phyloP scores from a whole-genome alignment of 2,888 invertebrate genomes.

The Drosophila siamana region DNA sequence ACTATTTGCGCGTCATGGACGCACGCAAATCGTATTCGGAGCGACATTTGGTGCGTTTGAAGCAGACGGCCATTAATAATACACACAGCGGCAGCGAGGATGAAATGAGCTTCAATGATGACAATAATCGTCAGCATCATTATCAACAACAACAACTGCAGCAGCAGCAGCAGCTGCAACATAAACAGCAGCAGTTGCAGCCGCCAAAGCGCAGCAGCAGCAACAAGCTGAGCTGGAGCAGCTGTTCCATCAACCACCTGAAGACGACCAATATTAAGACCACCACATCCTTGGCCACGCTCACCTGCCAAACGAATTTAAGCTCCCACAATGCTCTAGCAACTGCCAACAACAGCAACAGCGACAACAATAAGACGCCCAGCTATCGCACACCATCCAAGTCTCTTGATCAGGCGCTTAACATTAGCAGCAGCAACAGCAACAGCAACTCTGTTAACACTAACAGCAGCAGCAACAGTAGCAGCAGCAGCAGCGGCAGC shows the following conservation, averaged over 20 bases:
- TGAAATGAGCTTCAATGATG: slow-evolving; percentile 83
- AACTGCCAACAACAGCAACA: slow-evolving; percentile 36
- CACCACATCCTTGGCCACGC: slow-evolving; percentile 84
- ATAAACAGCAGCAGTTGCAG: slow-evolving; percentile 41
- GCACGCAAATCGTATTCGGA: slow-evolving; percentile 84
- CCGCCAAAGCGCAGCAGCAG: slow-evolving; percentile 30
- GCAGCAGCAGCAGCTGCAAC: slow-evolving; percentile 30
- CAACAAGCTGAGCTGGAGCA: slow-evolving; percentile 80
- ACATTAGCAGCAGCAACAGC: slow-evolving; percentile 61
- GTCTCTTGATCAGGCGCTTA: slow-evolving; percentile 79
- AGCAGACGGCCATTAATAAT: slow-evolving; percentile 84
- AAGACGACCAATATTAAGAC: slow-evolving; percentile 85
- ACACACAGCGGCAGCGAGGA: slow-evolving; percentile 83
- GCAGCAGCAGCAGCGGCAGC: slow-evolving; percentile 60
- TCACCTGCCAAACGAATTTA: slow-evolving; percentile 83
- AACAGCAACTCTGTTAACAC: slow-evolving; percentile 11
- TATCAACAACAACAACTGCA: slow-evolving; percentile 46
- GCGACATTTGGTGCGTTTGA: slow-evolving; percentile 83
- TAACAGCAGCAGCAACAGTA: slow-evolving; percentile 41
- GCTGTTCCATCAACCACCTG: slow-evolving; percentile 83
- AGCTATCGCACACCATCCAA: slow-evolving; percentile 77
- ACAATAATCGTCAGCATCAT: slow-evolving; percentile 79
- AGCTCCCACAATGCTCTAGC: slow-evolving; percentile 48
- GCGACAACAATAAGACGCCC: slow-evolving; percentile 19
- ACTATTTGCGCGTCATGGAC: slow-evolving; percentile 82